phyloP scores from a whole-genome alignment of 1,140 invertebrate species.

The Glossosoma conforme region DNA sequence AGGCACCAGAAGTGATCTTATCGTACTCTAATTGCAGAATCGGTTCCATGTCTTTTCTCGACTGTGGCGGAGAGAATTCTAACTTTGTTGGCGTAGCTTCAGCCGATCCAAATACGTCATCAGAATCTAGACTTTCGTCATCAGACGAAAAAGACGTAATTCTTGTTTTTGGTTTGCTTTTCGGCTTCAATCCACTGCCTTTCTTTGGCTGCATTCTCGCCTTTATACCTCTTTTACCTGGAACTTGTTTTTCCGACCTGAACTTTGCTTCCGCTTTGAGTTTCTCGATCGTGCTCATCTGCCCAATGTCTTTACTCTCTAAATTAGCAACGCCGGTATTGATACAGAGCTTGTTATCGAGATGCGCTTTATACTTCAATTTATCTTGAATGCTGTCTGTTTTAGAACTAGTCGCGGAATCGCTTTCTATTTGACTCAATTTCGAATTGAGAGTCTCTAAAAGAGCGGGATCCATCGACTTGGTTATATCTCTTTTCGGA shows the following conservation, averaged over 20 bases:
- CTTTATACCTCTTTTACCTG: conserved; percentile 52
- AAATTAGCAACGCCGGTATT: conserved; percentile 33
- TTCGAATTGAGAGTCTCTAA: conserved; percentile 65
- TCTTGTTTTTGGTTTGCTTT: conserved; percentile 58
- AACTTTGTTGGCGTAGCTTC: conserved; percentile 62
- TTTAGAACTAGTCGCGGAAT: conserved; percentile 63
- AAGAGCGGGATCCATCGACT: conserved; percentile 58
- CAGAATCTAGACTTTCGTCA: conserved; percentile 65
- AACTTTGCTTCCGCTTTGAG: conserved; percentile 50
- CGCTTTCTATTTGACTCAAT: conserved; percentile 65
- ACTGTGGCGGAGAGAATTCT: conserved; percentile 65
- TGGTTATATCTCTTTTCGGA: conserved; percentile 62
- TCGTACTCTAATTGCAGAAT: conserved; percentile 64
- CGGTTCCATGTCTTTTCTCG: conserved; percentile 64
- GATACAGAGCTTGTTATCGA: conserved; percentile 48
- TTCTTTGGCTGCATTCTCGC: conserved; percentile 52
- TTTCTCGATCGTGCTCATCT: conserved; percentile 45
- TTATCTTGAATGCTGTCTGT: conserved; percentile 60
- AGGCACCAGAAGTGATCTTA: conserved; percentile 58
- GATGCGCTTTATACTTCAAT: conserved; percentile 48
- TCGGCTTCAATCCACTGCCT: conserved; percentile 45
- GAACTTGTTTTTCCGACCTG: conserved; percentile 47
- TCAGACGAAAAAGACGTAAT: conserved; percentile 68
- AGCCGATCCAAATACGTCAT: conserved; percentile 65
- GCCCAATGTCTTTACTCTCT: conserved; percentile 41